Evolutionary conservation across 1,140 invertebrate species (phyloP), one percentile per base, ranked within the genome.

Genomic region (Cecropterus lyciades): DNA sequence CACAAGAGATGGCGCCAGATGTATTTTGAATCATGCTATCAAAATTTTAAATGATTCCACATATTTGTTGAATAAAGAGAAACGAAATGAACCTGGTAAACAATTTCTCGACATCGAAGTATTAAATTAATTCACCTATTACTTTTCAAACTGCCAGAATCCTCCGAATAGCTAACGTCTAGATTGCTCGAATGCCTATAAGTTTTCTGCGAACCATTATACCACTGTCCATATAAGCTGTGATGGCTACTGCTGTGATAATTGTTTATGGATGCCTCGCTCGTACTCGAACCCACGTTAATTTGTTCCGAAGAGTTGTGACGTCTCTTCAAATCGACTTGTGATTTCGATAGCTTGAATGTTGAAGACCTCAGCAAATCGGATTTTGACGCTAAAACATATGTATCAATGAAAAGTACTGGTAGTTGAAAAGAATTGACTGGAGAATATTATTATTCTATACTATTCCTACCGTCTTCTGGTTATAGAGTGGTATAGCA

Each of bases 251-350:
- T 70, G 30, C 77, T 77, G 11, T 85, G 83, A 37, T 77, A 82
- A 45, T 75, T 89, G 27, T 70, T 77, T 11, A 76, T 69, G 3
- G 75, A 72, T 49, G 51, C 77, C 13, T 84, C 85, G 24, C 55
- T 57, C 8, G 67, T 75, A 24, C 51, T 70, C 0, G 78, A 75
- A 1, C 70, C 73, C 0, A 73, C 52, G 56, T 86, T 92, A 14
- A 86, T 79, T 52, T 95, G 92, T 79, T 95, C 93, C 40, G 93
- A 82, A 15, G 92, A 91, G 80, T 94, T 75, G 84, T 93, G 80
- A 65, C 93, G 92, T 69, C 94, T 95, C 33, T 89, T 89, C 7
- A 79, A 30, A 11, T 89, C 89, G 3, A 55, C 40, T 46, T 75
- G 75, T 7, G 78, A 72, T 70, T 85, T 89, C 11, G 85, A 67